Base-by-base conservation (phyloP, 1,140 invertebrate species). In the Hydropsyche tenuis region DNA sequence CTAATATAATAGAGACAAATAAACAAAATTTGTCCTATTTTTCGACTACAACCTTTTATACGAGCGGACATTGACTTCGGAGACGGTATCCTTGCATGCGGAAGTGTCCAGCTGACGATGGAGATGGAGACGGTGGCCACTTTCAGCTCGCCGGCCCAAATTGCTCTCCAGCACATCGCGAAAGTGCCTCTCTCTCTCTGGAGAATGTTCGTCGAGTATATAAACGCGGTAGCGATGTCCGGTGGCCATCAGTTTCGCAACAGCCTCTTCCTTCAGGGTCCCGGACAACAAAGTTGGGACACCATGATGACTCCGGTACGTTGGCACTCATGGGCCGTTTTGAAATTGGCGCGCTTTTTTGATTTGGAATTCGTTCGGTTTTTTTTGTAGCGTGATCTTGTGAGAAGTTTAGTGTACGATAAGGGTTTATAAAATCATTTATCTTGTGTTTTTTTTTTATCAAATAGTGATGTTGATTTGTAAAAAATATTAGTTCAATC, bases 241-340 rank as follows among this genome's bases (percentile, higher is more conserved):
- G 18, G 48, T 65, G 48, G 69, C 65, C 75, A 77, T 74, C 75
- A 77, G 75, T 77, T 77, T 74, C 75, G 69, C 48, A 74, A 77
- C 73, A 60, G 72, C 75, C 42, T 37, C 30, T 46, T 77, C 73
- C 75, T 74, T 77, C 72, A 69, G 72, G 64, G 74, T 56, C 69
- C 48, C 30, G 42, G 18, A 76, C 45, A 72, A 73, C 62, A 76
- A 46, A n/a, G n/a, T n/a, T n/a, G n/a, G n/a, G n/a, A 14, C 72
- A 60, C 18, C 42, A 77, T 74, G 72, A 65, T 69, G 46, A 51
- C 25, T 51, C 23, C 63, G 73, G 75, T 77, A 77, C 64, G 75
- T 66, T 63, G 18, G 37, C 27, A 4, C 5, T 42, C 42, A 1
- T 42, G 48, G 4, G n/a, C 46, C 4, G 12, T 12, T 14, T 20